These are phyloP conservation scores for Semicossyphus pulcher DNA, from an alignment of 2,113 vertebrate genomes.

Conservation along the genomic window DNA sequence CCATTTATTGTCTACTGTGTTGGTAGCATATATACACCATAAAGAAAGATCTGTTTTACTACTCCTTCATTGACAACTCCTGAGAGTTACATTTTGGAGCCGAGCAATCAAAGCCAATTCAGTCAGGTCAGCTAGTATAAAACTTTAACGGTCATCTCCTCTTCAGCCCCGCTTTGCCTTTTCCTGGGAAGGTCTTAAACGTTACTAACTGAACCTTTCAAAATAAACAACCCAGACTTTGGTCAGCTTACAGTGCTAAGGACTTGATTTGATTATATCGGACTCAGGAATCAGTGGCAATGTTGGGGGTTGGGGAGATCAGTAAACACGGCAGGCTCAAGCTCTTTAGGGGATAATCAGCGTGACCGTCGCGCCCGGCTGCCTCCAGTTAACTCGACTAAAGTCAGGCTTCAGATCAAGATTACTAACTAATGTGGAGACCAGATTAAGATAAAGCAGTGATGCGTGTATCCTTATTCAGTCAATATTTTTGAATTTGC, in stretches of 20 bases:
- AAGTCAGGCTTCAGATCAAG: conserved; percentile 21
- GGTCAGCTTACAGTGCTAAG: conserved; percentile 2
- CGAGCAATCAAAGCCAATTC: too few species aligned
- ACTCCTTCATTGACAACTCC: background rate
- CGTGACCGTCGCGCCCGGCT: conserved; percentile 15
- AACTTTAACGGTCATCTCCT: conserved; percentile 30
- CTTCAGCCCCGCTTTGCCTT: conserved; percentile 11
- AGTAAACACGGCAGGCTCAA: conserved; percentile 9
- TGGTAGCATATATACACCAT: background rate
- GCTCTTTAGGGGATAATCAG: conserved; percentile 36
- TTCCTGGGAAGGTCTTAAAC: conserved; percentile 29
- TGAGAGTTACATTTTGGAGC: background rate
- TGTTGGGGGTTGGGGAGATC: background rate
- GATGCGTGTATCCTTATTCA: background rate
- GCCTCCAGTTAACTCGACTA: conserved; percentile 2
- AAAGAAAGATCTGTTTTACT: background rate
- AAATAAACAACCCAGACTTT: conserved; percentile 31
- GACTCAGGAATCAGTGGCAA: background rate
- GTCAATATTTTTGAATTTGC: background rate
- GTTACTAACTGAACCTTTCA: background rate
- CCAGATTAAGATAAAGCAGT: background rate
- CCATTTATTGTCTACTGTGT: background rate
- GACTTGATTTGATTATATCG: conserved; percentile 38
- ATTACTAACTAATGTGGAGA: background rate
- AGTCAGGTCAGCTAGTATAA: too few species aligned